These are phyloP conservation scores for Hemiprocne comata DNA, from an alignment of 2,113 vertebrate species.

Conservation along the genomic window DNA sequence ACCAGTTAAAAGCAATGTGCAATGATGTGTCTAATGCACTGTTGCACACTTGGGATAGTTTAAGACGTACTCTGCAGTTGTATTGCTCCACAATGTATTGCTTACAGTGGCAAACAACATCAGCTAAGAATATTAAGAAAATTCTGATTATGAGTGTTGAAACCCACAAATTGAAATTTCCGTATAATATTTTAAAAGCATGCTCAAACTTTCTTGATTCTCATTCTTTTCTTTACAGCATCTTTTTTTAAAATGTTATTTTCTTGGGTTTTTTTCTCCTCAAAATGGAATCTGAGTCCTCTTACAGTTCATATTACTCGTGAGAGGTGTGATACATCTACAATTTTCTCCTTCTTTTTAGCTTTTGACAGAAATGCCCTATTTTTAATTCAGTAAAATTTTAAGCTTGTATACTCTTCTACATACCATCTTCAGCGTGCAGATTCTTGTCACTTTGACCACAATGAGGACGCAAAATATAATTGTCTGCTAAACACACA, in stretches of 20 bases:
- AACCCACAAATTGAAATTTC: not conserved
- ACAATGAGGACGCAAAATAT: not conserved
- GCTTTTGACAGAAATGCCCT: not conserved
- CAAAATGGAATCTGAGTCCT: not conserved
- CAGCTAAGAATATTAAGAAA: not conserved
- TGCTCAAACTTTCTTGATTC: not conserved
- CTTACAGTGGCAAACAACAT: not conserved
- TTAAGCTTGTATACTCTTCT: not conserved
- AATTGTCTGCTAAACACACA: not conserved
- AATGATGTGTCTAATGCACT: not conserved
- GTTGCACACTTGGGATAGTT: not conserved
- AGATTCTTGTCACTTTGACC: not conserved
- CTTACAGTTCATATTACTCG: not conserved
- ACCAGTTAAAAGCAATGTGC: not conserved
- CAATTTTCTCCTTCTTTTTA: not conserved
- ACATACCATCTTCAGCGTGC: not conserved
- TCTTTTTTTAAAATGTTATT: not conserved
- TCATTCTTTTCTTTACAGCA: not conserved
- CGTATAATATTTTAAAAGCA: not conserved
- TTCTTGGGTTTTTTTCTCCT: accelerated
- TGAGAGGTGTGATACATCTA: not conserved
- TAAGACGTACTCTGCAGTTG: not conserved
- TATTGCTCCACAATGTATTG: not conserved
- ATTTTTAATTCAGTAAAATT: not conserved
- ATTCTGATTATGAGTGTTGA: not conserved